Evolutionary conservation across 2,797 vertebrate genomes (phyloP).

Genomic region (Emys orbicularis): DNA sequence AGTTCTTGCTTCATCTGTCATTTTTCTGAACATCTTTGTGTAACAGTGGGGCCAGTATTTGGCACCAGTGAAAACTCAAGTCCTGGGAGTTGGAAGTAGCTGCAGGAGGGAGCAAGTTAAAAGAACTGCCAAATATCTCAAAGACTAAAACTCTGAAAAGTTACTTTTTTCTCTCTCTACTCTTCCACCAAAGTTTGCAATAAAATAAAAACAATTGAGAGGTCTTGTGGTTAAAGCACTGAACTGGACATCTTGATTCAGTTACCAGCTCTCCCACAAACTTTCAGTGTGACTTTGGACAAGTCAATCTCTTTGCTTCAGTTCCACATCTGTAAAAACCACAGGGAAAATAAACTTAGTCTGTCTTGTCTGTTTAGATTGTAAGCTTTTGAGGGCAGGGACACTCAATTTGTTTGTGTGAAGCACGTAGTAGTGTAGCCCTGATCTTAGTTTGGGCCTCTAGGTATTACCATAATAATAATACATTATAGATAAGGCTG

Average conservation of each 20-base stretch:
- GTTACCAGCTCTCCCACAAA: constrained; percentile 49
- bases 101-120: not conserved
- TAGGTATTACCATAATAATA: not conserved
- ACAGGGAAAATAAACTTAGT: constrained; percentile 58
- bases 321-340: constrained; percentile 41
- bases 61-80: not conserved
- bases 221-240: constrained; percentile 21
- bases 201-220: constrained; percentile 15
- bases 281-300: not conserved
- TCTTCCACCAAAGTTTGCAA: not conserved
- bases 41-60: not conserved
- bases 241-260: constrained; percentile 29
- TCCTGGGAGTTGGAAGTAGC: not conserved
- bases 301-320: not conserved
- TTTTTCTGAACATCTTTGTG: constrained; percentile 16
- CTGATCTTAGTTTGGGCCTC: constrained; percentile 22
- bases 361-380: constrained; percentile 8
- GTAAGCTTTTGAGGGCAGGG: not conserved
- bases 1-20: not conserved
- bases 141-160: not conserved
- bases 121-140: constrained; percentile 26
- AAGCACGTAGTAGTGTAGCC: constrained; percentile 55
- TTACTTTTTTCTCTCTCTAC: not conserved
- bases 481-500: not conserved
- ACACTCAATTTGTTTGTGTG: not conserved